phyloP scores from a whole-genome alignment of 1,140 invertebrate genomes.

The Maconellicoccus hirsutus region DNA sequence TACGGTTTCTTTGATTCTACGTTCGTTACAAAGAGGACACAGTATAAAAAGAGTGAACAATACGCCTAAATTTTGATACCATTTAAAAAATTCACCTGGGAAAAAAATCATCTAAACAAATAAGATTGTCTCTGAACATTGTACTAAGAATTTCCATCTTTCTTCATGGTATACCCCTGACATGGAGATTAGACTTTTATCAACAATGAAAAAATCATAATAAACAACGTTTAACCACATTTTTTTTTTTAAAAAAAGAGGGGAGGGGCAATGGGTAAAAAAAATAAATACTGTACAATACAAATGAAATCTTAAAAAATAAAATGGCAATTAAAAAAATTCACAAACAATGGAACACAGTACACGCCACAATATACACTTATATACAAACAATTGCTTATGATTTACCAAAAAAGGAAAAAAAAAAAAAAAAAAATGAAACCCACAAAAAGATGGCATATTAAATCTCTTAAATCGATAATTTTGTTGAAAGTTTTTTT shows the following conservation, averaged over 20 bases:
- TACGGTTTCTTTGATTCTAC: constrained; percentile 22
- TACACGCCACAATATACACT: constrained; percentile 16
- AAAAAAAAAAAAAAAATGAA: neutral
- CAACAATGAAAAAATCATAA: neutral
- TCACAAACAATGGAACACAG: constrained; percentile 18
- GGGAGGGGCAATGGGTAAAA: neutral
- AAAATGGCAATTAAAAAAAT: constrained; percentile 13
- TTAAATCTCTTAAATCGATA: neutral
- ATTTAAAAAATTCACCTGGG: neutral
- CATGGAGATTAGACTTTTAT: neutral
- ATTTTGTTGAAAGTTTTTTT: neutral
- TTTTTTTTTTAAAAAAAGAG: no score
- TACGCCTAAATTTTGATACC: neutral
- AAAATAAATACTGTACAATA: constrained; percentile 8
- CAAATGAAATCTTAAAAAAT: neutral
- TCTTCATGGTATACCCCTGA: neutral
- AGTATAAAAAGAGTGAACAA: neutral
- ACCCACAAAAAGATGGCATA: constrained; percentile 6
- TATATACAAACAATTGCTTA: constrained; percentile 13
- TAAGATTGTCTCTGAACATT: neutral
- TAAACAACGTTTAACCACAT: neutral
- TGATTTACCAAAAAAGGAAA: neutral
- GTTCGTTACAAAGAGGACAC: neutral
- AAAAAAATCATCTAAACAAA: neutral
- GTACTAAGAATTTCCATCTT: neutral